Conservation (phyloP, 2,888 invertebrate species). For the Geotrupes spiniger region DNA sequence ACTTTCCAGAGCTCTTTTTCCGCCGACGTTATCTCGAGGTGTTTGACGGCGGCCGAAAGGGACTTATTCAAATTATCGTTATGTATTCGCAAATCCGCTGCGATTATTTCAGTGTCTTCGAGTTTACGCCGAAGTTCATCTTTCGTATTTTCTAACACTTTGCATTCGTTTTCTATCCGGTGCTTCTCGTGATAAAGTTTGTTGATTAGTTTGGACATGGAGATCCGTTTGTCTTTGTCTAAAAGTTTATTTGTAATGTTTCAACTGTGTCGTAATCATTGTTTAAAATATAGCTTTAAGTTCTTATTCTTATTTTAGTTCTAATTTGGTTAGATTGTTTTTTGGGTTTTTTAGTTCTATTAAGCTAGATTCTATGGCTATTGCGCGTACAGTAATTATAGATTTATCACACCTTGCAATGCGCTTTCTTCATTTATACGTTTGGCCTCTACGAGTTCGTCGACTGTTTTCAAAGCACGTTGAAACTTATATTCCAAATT, state of each 20-base stretch:
- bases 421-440: too few relatives aligned
- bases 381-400: too few relatives aligned
- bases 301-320: too few relatives aligned
- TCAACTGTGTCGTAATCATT: too few relatives aligned
- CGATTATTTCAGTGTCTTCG: constrained; percentile 3
- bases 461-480: constrained; percentile 11
- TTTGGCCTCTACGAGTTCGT: background rate
- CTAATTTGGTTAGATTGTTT: too few relatives aligned
- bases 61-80: constrained; percentile 10
- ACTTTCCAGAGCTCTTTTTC: constrained; percentile 22
- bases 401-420: too few relatives aligned
- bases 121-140: constrained; percentile 6
- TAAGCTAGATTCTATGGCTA: too few relatives aligned
- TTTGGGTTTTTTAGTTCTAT: too few relatives aligned
- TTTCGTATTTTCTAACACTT: constrained; percentile 7
- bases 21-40: background rate
- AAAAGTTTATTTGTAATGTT: constrained; percentile 2
- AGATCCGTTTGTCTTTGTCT: constrained; percentile 11
- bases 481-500: constrained; percentile 12
- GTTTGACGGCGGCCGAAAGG: background rate
- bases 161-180: constrained; percentile 7
- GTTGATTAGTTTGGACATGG: constrained; percentile 7
- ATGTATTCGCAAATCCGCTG: constrained; percentile 6
- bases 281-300: too few relatives aligned
- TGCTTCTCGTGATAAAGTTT: constrained; percentile 15